A percentile compares a stretch with the other conserved stretches of the same genome.
Conservation (phyloP, 1,140 invertebrate species). For the Drosophila carrolli region DNA sequence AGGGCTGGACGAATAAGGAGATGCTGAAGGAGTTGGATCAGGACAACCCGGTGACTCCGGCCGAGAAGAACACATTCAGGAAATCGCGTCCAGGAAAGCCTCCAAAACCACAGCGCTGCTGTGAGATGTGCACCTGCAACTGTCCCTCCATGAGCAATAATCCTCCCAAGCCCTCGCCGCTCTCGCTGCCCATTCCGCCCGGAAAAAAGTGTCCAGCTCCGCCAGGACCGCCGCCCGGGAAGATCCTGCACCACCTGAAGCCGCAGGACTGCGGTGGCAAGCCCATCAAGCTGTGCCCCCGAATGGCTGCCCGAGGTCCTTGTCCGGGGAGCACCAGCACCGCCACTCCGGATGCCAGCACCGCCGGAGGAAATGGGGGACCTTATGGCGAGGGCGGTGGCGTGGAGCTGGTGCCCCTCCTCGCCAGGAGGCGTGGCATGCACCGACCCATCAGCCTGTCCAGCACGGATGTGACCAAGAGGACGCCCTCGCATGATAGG, state of each 20-base stretch:
- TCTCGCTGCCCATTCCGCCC: conserved; percentile 14
- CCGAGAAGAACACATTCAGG: conserved; percentile 76
- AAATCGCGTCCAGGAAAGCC: conserved; percentile 59
- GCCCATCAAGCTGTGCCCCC: conserved; percentile 57
- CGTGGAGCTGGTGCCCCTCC: conserved; percentile 87
- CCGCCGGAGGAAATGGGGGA: conserved; percentile 13
- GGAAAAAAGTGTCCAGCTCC: conserved; percentile 27
- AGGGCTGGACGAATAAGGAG: conserved; percentile 84
- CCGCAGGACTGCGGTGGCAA: conserved; percentile 62
- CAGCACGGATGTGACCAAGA: conserved; percentile 87
- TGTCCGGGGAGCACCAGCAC: conserved; percentile 60
- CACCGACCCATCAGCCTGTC: conserved; percentile 84
- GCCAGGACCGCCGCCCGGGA: conserved; percentile 33
- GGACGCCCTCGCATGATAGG: conserved; percentile 83
- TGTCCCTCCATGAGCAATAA: conserved; percentile 61
- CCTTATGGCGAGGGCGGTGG: conserved; percentile 84
- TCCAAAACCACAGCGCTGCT: conserved; percentile 65
- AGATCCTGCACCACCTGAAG: conserved; percentile 36
- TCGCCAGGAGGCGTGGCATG: conserved; percentile 85
- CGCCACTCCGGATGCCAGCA: conserved; percentile 47
- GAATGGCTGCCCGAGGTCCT: conserved; percentile 39
- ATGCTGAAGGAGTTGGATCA: conserved; percentile 83
- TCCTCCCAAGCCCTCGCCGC: conserved; percentile 33
- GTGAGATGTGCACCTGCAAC: conserved; percentile 75
- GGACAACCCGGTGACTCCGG: conserved; percentile 77